Conservation (phyloP, 2,113 vertebrate species). For the Pitta sordida region DNA sequence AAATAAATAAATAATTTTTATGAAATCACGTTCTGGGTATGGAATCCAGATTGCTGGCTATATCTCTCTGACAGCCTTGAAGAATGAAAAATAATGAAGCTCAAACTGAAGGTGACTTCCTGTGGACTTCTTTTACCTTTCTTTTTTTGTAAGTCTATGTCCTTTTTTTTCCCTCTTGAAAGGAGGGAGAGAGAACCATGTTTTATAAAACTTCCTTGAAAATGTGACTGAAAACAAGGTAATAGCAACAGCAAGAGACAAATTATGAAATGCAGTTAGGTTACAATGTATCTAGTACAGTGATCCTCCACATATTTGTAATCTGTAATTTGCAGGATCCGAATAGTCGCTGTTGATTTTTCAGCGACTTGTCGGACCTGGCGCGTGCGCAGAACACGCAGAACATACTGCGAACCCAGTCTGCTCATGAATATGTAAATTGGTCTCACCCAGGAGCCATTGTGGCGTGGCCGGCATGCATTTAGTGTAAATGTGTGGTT, state of each 20-base stretch:
- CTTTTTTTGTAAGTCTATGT: not conserved
- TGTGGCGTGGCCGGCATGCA: too few relatives aligned
- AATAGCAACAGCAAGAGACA: not conserved
- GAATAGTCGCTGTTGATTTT: too few relatives aligned
- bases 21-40: not conserved
- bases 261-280: not conserved
- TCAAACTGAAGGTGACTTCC: not conserved
- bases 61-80: not conserved
- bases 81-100: not conserved
- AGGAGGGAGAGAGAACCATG: not conserved
- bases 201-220: not conserved
- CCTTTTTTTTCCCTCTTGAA: accelerated
- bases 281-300: not conserved
- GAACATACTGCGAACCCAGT: too few relatives aligned
- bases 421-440: too few relatives aligned
- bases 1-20: not conserved
- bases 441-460: too few relatives aligned
- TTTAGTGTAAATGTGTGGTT: too few relatives aligned
- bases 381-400: too few relatives aligned
- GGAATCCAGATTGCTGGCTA: not conserved
- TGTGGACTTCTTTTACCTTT: not conserved
- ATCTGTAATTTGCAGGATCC: too few relatives aligned
- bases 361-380: too few relatives aligned
- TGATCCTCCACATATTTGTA: too few relatives aligned
- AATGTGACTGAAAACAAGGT: not conserved